Evolutionary conservation across 53 echinoderm and acorn worm species (phyloP).

Genomic region (Paracentrotus lividus): DNA sequence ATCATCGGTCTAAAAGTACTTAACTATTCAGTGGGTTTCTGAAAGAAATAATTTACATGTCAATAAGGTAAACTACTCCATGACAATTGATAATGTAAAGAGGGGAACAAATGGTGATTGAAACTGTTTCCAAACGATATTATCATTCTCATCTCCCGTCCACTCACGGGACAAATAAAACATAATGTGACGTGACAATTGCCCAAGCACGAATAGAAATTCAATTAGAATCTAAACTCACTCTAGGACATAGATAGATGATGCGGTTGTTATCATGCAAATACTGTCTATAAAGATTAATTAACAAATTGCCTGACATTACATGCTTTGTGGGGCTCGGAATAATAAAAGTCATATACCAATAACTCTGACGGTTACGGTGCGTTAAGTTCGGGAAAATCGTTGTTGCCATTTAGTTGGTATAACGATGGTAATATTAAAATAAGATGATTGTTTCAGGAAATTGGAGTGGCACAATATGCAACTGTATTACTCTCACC

Average conservation of each 20-base stretch:
- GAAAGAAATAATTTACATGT: too few species aligned
- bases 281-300: background rate
- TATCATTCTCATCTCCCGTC: background rate
- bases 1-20: too few species aligned
- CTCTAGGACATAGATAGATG: background rate
- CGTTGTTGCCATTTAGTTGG: background rate
- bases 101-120: background rate
- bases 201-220: background rate
- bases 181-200: background rate
- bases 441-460: background rate
- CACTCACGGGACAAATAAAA: background rate
- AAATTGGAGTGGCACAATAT: background rate
- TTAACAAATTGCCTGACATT: background rate
- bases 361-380: background rate
- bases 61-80: too few species aligned
- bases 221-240: background rate
- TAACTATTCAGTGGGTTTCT: too few species aligned
- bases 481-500: background rate
- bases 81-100: too few species aligned
- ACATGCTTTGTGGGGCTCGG: background rate
- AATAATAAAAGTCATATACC: background rate
- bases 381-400: background rate
- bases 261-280: background rate
- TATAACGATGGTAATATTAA: background rate
- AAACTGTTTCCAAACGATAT: background rate